Evolutionary conservation across 2,888 invertebrate genomes (phyloP).

Genomic region (Nymphalis c-album): DNA sequence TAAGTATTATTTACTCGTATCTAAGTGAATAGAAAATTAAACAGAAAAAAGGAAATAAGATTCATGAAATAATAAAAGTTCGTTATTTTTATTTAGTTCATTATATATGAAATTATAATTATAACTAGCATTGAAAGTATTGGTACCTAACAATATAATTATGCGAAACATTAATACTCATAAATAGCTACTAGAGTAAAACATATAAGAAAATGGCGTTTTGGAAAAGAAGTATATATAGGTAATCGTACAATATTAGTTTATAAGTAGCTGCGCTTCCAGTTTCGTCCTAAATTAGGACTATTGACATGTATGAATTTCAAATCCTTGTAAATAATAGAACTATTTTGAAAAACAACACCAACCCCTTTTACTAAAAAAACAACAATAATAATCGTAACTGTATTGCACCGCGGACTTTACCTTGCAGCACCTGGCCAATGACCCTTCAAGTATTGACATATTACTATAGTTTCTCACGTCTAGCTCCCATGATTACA

Average conservation of each 20-base stretch:
- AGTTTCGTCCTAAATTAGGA: no score
- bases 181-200: no score
- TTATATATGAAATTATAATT: not conserved
- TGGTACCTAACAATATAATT: not conserved
- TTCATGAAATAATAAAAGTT: no score
- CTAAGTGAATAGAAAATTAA: not conserved
- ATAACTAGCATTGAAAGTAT: no score
- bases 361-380: slow-evolving; percentile 31
- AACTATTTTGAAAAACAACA: not conserved
- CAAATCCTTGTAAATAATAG: not conserved
- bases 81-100: no score
- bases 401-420: slow-evolving; percentile 62
- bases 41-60: no score
- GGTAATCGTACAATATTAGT: no score
- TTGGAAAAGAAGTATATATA: no score
- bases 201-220: no score
- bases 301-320: no score
- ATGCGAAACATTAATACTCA: not conserved
- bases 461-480: slow-evolving; percentile 81
- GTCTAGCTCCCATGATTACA: slow-evolving; percentile 61
- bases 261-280: no score
- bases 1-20: slow-evolving; percentile 5
- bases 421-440: slow-evolving; percentile 71
- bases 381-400: slow-evolving; percentile 52
- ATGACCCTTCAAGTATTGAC: slow-evolving; percentile 81